Base-by-base conservation (phyloP, 2,113 vertebrate species). In the Picathartes gymnocephalus region DNA sequence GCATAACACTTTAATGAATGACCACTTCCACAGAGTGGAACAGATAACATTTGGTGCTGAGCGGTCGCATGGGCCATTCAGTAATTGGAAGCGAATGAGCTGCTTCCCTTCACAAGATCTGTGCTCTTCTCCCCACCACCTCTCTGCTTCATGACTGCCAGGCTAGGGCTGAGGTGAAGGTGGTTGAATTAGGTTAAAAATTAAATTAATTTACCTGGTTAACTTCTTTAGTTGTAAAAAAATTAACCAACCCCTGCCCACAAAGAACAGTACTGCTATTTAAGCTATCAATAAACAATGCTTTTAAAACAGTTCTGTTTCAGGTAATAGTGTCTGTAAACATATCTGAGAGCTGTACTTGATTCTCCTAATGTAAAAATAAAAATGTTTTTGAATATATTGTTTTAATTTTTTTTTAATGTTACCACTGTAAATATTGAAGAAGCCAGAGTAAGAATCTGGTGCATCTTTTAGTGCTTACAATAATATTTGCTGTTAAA, bases 41-140 rank as follows among this genome's bases (percentile, higher is more conserved):
- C 9, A 57, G 47, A 9, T 10, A 57, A 44, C 9, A 25, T 54
- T 47, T 47, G 27, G 42, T 10, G 51, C 68, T 23, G 47, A 60
- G 68, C 2, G 1, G 11, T 5, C 3, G 0, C 14, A 13, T 0
- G 23, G 70, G 44, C 14, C 65, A n/a, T 14, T 28, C 4, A 2
- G 64, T 13, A 64, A 48, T 2, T 19, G 81, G 66, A 69, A 84
- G 23, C 53, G 48, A 86, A 88, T 13, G 10, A 88, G 42, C 8
- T 13, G 70, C 47, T 10, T 74, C 21, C 33, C 58, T 85, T 39
- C 28, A 61, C 33, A 24, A 47, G 51, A 30, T 1, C 15, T 10
- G 44, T 9, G 45, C 31, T 89, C 71, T 44, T 68, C n/a, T 5
- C 5, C 7, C 3, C 2, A 4, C 13, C 54, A 39, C 11, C 4